Base-by-base conservation (phyloP, 2,888 invertebrate genomes). In the Rhagophthalmus giganteus region DNA sequence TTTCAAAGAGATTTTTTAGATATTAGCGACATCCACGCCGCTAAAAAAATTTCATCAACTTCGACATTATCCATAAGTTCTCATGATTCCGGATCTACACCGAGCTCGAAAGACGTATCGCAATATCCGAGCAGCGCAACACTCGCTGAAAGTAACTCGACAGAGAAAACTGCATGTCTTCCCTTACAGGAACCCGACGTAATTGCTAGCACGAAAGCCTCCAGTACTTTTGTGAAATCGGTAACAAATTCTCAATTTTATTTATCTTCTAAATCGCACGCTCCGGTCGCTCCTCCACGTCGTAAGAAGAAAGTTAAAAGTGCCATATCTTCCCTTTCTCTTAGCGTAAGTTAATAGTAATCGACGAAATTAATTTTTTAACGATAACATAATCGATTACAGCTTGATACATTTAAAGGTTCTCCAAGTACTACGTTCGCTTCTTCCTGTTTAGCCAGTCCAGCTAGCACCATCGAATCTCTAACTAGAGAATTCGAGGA, bases 191-290 rank as follows among this genome's bases (percentile, higher is more conserved):
- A 94, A 74, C 94, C 94, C 1, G 94, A 95, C 76, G 91, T 94
- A 66, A 92, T 94, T 63, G 91, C 92, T 49, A 94, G 94, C 76
- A 91, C 94, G 56, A 94, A 94, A 70, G 77, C 84, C 47, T 75
- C 76, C 3, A 75, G 73, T 76, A 78, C 74, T 74, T 54, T 24
- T 57, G 44, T 51, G 44, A 57, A 49, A 55, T 68, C 72, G 3
- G 70, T 74, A 6, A 51, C 47, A n/a, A 56, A 51, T 30, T 35
- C 53, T 24, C 45, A 33, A 14, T 11, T 20, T 15, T 30, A 44
- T 24, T 38, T 54, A 14, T 42, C 56, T 51, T 60, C 60, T 16
- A 58, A 62, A 35, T 61, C 63, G 59, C 73, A 71, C 53, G 70
- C 72, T 24, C 87, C 88, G 2, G 78, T 88, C 26, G 85, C 92